Evolutionary conservation across 2,797 vertebrate genomes (phyloP).

Genomic region (Rallus crepitans): DNA sequence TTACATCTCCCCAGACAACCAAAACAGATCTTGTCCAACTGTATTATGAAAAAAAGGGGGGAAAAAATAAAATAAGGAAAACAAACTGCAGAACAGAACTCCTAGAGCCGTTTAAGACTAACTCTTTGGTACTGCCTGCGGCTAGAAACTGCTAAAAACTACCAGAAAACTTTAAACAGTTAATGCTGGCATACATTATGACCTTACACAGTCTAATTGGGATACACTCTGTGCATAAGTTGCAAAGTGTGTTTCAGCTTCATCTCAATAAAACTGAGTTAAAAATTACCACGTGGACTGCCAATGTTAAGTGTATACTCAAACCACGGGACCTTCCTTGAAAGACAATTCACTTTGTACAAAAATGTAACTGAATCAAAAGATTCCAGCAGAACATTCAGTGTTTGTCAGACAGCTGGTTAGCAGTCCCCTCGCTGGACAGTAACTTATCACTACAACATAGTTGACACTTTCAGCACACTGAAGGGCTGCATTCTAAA

Average conservation of each 20-base stretch:
- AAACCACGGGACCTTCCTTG: not conserved
- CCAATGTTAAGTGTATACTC: not conserved
- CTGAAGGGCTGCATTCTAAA: not conserved
- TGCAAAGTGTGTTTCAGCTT: not conserved
- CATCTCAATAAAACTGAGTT: not conserved
- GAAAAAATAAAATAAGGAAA: not conserved
- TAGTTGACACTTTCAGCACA: not conserved
- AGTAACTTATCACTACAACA: not conserved
- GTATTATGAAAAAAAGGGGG: not conserved
- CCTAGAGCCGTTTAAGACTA: not conserved
- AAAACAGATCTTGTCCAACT: not conserved
- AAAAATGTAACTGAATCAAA: not conserved
- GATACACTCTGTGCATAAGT: not conserved
- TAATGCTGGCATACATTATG: not conserved
- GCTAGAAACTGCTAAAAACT: not conserved
- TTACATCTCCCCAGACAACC: not conserved
- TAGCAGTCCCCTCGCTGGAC: not conserved
- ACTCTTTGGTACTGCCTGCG: not conserved
- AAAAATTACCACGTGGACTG: not conserved
- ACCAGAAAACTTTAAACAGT: not conserved
- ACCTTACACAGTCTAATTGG: not conserved
- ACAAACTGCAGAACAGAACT: not conserved
- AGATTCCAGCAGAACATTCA: not conserved
- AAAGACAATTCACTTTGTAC: not conserved
- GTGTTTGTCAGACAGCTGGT: not conserved